phyloP scores from a whole-genome alignment of 2,113 vertebrate species.

The Lampris megalopsis region DNA sequence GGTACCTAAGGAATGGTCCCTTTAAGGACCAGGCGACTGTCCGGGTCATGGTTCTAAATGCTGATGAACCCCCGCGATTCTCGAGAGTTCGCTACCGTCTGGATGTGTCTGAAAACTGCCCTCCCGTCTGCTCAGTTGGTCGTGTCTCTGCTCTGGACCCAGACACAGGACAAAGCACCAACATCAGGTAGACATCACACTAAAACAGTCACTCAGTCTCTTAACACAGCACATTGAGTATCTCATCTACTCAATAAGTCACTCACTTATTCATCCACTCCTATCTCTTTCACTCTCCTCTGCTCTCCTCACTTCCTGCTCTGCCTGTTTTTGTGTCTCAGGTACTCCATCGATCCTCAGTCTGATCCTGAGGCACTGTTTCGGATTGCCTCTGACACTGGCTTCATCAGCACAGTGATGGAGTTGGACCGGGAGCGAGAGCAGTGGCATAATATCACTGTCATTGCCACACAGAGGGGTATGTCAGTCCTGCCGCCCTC shows the following conservation, averaged over 20 bases:
- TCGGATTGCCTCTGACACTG: constrained; percentile 87
- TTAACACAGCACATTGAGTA: too few species aligned
- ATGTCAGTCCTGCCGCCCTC: constrained; percentile 52
- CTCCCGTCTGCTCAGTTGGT: constrained; percentile 81
- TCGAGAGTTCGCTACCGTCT: constrained; percentile 84
- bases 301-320: background rate
- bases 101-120: constrained; percentile 87
- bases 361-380: constrained; percentile 89
- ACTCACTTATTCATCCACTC: background rate
- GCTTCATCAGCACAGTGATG: constrained; percentile 85
- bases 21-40: constrained; percentile 90
- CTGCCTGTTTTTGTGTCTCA: constrained; percentile 49
- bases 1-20: constrained; percentile 86
- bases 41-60: constrained; percentile 87
- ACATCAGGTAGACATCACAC: constrained; percentile 82
- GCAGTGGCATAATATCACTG: constrained; percentile 90
- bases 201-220: background rate
- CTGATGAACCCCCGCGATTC: constrained; percentile 89
- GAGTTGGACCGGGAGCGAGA: constrained; percentile 88
- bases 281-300: background rate
- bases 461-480: constrained; percentile 91
- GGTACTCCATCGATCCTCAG: constrained; percentile 89
- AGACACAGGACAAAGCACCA: constrained; percentile 85
- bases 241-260: background rate
- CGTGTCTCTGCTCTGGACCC: constrained; percentile 85